Evolutionary conservation across 2,888 invertebrate species (phyloP).

Genomic region (Sepioteuthis lessoniana): DNA sequence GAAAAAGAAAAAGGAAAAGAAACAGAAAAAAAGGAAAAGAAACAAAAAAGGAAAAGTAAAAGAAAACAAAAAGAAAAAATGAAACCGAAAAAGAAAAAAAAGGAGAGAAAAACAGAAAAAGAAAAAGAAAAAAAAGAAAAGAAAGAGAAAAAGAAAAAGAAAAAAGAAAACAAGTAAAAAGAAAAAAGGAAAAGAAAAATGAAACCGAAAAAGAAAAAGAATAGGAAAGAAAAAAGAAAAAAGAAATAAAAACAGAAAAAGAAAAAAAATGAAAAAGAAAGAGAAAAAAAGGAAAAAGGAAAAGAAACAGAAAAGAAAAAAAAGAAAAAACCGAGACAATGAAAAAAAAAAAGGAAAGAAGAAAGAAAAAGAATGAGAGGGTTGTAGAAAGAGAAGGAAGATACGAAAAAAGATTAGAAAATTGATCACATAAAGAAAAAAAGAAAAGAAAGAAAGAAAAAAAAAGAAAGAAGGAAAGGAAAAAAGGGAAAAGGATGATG

Average conservation of each 20-base stretch:
- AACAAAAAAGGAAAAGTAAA: not conserved
- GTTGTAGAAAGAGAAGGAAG: not conserved
- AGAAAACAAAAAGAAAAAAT: not conserved
- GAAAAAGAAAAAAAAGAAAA: not conserved
- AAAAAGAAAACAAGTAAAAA: too few relatives aligned
- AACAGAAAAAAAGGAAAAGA: not conserved
- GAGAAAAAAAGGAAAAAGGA: not conserved
- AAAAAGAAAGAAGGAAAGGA: not conserved
- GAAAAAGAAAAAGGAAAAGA: not conserved
- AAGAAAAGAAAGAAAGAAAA: not conserved
- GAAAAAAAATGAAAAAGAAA: not conserved
- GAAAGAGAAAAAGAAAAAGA: not conserved
- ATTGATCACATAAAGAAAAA: too few relatives aligned
- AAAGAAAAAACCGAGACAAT: not conserved
- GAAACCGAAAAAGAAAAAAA: not conserved
- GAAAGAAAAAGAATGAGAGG: not conserved
- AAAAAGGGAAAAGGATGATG: not conserved
- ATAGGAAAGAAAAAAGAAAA: not conserved
- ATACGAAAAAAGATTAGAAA: not conserved
- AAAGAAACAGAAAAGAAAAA: not conserved
- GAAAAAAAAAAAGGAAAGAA: not conserved
- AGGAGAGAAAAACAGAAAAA: too few relatives aligned
- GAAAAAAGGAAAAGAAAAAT: not conserved
- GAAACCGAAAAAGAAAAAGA: not conserved
- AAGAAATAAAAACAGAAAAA: not conserved